Evolutionary conservation across 2,797 vertebrate genomes (phyloP).

Genomic region (Microhierax caerulescens): DNA sequence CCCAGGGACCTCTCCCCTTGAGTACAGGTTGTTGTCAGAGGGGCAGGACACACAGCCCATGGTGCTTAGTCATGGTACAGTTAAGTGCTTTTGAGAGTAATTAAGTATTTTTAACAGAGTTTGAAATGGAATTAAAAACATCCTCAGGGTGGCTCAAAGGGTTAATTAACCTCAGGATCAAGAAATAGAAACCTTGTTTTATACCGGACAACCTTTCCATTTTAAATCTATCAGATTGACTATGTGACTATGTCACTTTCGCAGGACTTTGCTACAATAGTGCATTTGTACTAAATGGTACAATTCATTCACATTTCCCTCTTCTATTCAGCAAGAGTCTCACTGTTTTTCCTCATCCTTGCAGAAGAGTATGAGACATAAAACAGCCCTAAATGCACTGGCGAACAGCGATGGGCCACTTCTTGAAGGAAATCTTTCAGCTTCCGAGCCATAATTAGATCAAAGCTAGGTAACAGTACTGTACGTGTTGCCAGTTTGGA

Average conservation of each 20-base stretch:
- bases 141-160: neutral
- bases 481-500: slow-evolving; percentile 63
- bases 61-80: neutral
- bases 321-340: slow-evolving; percentile 46
- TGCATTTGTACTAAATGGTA: neutral
- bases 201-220: neutral
- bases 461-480: slow-evolving; percentile 83
- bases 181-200: neutral
- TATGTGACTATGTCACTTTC: neutral
- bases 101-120: neutral
- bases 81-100: neutral
- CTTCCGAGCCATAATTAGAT: slow-evolving; percentile 83
- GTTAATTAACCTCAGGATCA: neutral
- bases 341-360: slow-evolving; percentile 83
- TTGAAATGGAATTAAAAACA: neutral
- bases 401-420: slow-evolving; percentile 86
- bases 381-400: slow-evolving; percentile 75
- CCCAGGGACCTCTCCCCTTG: neutral
- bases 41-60: neutral
- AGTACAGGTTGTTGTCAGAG: neutral
- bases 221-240: neutral
- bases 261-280: neutral
- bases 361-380: slow-evolving; percentile 84
- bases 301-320: slow-evolving; percentile 21
- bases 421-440: slow-evolving; percentile 85